Base-by-base conservation (phyloP, 2,888 invertebrate genomes). In the Leucophenga montana region DNA sequence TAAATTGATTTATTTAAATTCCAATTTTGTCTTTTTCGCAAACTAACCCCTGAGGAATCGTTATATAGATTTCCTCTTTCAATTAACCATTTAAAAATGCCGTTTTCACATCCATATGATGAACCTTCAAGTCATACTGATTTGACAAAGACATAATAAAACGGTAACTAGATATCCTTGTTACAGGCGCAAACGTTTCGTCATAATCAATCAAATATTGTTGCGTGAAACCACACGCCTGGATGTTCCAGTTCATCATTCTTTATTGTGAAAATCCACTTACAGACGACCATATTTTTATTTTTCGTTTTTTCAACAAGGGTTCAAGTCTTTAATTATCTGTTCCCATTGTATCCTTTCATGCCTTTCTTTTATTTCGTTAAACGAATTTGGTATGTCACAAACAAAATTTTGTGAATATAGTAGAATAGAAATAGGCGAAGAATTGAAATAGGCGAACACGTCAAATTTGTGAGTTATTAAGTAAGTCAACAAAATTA, bases 311-410 rank as follows among this genome's bases (percentile, higher is more conserved):
- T 72, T 27, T 54, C 2, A 33, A 75, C 73, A 54, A 78, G 44
- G 9, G 70, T 46, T 76, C 77, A 79, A 8, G 75, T 76, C 76
- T 68, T 72, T 50, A 31, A 80, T 76, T 46, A 77, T 78, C 54
- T 71, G 73, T 16, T 76, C 67, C 74, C 78, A 78, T 31, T 75
- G 11, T 22, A 67, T 6, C 50, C 68, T 75, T 70, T 75, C 71
- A 68, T 72, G 22, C 56, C 74, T 73, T 54, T 69, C 59, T 53
- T 70, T 67, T 54, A 75, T 73, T 54, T 78, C 75, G 46, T 74
- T 64, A 73, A 70, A 75, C 44, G 69, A 69, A 53, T 57, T 73
- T 27, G 73, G 77, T 64, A 70, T 71, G 65, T 66, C 68, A 71
- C 67, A 66, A 53, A 70, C 59, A 27, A 50, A 68, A 62, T 16